Conservation (phyloP, 2,797 vertebrate genomes). For the Peromyscus attwateri region DNA sequence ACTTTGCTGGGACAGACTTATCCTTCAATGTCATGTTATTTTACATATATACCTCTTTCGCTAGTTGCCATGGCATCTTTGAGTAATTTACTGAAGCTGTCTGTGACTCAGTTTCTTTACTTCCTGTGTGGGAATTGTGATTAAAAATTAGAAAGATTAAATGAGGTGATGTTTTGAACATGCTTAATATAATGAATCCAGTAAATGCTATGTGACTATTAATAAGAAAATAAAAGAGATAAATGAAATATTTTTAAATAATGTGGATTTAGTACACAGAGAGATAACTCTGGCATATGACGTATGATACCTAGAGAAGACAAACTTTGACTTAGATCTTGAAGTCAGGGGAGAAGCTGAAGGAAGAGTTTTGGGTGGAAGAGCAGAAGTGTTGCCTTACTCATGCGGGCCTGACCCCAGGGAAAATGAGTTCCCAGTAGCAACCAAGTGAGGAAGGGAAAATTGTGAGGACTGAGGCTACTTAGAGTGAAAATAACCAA, state of each 20-base stretch:
- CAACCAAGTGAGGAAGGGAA: background rate
- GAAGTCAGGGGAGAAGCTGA: background rate
- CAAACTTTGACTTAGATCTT: background rate
- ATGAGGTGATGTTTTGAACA: background rate
- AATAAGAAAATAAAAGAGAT: background rate
- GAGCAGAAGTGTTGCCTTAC: background rate
- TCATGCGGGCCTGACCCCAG: background rate
- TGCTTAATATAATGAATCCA: background rate
- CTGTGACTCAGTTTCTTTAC: slow-evolving; percentile 26
- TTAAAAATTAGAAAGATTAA: slow-evolving; percentile 35
- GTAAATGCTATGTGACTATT: background rate
- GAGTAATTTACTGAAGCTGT: background rate
- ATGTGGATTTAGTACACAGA: background rate
- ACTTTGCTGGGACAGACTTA: slow-evolving; percentile 42
- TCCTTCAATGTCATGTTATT: slow-evolving; percentile 20
- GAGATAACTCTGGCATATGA: background rate
- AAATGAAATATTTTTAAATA: slow-evolving; percentile 28
- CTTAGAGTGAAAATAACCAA: background rate
- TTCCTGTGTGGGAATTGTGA: background rate
- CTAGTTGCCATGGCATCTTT: background rate
- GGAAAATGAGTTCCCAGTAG: background rate
- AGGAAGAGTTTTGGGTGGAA: background rate
- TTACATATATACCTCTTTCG: background rate
- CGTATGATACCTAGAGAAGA: background rate
- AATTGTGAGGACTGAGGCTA: background rate